A percentile compares a stretch with the other conserved stretches of the same genome.
Conservation (phyloP, 2,888 invertebrate genomes). For the Sinodicranocentrus sp. region DNA sequence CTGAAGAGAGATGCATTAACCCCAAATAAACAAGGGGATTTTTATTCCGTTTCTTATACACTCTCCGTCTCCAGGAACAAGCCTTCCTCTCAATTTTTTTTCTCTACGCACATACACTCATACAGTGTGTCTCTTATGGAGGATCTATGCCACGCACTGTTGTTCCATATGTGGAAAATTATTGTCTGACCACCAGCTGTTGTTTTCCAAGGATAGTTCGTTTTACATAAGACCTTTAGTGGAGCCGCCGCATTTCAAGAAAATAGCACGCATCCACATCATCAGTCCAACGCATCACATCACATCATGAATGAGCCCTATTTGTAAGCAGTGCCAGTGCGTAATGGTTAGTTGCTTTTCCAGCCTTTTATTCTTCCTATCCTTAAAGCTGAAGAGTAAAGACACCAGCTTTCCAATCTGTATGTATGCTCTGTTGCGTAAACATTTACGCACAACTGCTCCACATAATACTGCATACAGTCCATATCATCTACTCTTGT, state of each 20-base stretch:
- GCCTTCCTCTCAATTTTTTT: not conserved
- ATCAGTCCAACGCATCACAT: conserved; percentile 14
- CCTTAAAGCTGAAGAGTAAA: conserved; percentile 3
- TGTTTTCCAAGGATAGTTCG: not conserved
- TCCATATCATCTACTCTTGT: not conserved
- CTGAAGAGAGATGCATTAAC: conserved; percentile 56
- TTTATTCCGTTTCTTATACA: conserved; percentile 25
- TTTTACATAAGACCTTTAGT: too few relatives aligned
- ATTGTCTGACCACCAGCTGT: conserved; percentile 25
- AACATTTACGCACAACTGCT: conserved; percentile 67
- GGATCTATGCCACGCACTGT: conserved; percentile 28
- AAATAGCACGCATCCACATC: conserved; percentile 43
- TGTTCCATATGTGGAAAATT: conserved; percentile 56
- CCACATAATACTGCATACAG: conserved; percentile 43
- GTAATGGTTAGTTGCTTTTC: conserved; percentile 49
- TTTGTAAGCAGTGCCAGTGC: conserved; percentile 56
- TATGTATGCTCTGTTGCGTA: conserved; percentile 65
- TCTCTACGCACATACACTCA: conserved; percentile 40
- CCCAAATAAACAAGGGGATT: conserved; percentile 64
- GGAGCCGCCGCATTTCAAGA: not conserved
- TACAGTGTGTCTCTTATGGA: not conserved
- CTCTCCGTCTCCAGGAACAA: not conserved
- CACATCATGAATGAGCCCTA: conserved; percentile 26
- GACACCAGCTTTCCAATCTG: conserved; percentile 35
- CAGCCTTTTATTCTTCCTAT: not conserved